These are phyloP conservation scores for Euplexia lucipara DNA, from an alignment of 2,888 invertebrate genomes.

Conservation along the genomic window DNA sequence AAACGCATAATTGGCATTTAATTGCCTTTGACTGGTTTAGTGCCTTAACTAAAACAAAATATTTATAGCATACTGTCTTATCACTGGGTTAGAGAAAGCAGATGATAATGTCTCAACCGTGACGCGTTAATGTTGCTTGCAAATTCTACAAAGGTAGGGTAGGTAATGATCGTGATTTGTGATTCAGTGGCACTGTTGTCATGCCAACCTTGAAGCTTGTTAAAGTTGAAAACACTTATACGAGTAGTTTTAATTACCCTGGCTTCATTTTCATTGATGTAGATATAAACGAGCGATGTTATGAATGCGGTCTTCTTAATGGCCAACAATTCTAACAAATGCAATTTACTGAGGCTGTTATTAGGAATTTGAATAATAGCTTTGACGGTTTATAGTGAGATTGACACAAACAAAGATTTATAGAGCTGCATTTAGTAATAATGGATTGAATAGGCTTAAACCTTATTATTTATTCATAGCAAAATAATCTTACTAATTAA, in stretches of 20 bases:
- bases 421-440: too few relatives aligned
- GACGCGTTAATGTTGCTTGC: conserved; percentile 59
- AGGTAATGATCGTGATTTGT: conserved; percentile 61
- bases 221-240: conserved; percentile 31
- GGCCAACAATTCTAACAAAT: conserved; percentile 1
- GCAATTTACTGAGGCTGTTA: conserved; percentile 3
- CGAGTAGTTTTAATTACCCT: conserved; percentile 40
- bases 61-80: conserved; percentile 33
- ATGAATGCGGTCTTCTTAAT: conserved; percentile 32
- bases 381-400: too few relatives aligned
- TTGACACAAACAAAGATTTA: too few relatives aligned
- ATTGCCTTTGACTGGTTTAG: neutral
- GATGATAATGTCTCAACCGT: conserved; percentile 53
- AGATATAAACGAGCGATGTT: conserved; percentile 23
- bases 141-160: conserved; percentile 61
- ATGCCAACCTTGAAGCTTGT: conserved; percentile 60
- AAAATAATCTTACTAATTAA: too few relatives aligned
- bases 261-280: conserved; percentile 42
- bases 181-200: conserved; percentile 60
- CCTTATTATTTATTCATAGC: too few relatives aligned
- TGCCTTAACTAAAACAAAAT: conserved; percentile 39
- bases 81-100: conserved; percentile 61
- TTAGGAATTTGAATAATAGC: neutral
- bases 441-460: too few relatives aligned
- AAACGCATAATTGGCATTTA: too few relatives aligned